Percentiles rank a stretch among this genome's conserved stretches.
These are phyloP conservation scores for Diplolepis rosae DNA, from an alignment of 2,888 invertebrate genomes.

Conservation along the genomic window DNA sequence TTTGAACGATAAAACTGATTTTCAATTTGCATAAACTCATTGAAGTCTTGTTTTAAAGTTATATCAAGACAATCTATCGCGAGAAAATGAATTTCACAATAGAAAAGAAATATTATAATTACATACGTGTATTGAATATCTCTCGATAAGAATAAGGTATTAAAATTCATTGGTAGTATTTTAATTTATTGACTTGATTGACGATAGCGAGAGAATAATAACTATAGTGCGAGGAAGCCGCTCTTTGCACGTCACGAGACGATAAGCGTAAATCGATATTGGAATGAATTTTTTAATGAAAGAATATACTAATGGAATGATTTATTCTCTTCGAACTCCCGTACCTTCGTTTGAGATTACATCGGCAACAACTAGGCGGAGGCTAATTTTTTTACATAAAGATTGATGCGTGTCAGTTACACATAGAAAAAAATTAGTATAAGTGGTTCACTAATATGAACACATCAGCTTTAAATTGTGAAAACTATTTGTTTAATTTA, in stretches of 20 bases:
- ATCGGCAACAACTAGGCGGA: not conserved
- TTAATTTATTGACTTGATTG: constrained; percentile 22
- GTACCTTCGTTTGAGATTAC: constrained; percentile 13
- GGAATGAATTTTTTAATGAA: constrained; percentile 18
- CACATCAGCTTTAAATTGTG: too few species aligned
- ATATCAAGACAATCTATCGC: constrained; percentile 22
- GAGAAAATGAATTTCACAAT: constrained; percentile 8
- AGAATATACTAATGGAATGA: constrained; percentile 25
- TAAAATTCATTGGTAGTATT: constrained; percentile 10
- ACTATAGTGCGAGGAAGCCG: not conserved
- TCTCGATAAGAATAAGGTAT: constrained; percentile 22
- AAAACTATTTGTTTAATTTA: too few species aligned
- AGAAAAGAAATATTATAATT: not conserved
- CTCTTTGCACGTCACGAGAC: constrained; percentile 1
- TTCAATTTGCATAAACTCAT: constrained; percentile 28
- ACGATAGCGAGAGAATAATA: not conserved
- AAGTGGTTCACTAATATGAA: too few species aligned
- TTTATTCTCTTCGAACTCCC: constrained; percentile 10
- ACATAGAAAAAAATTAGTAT: too few species aligned
- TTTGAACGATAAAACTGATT: constrained; percentile 4
- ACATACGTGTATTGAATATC: constrained; percentile 16
- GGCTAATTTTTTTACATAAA: constrained; percentile 16
- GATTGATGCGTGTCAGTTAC: constrained; percentile 10
- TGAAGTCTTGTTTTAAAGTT: constrained; percentile 3
- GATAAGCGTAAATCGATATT: constrained; percentile 19